These are phyloP conservation scores for Saguinus imperator DNA, from an alignment of 2,113 vertebrate species.

Conservation along the genomic window DNA sequence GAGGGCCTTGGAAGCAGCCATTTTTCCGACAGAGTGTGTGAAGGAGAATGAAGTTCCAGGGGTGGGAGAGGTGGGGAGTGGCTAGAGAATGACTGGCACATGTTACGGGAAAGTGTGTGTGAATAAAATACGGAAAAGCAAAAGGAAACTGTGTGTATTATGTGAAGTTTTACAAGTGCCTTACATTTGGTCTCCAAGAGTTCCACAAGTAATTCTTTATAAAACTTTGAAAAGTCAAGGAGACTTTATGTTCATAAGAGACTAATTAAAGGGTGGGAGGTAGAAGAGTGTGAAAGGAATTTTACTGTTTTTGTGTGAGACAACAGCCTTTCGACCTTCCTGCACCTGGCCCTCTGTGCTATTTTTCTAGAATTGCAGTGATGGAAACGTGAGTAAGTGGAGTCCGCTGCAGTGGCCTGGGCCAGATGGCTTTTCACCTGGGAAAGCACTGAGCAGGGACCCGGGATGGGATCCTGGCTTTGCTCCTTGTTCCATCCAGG, in stretches of 20 bases:
- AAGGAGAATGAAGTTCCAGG: background rate
- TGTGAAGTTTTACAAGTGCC: constrained; percentile 65
- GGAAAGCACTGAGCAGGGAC: background rate
- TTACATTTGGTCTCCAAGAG: constrained; percentile 58
- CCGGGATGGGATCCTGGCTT: background rate
- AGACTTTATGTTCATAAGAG: constrained; percentile 63
- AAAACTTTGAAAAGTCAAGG: constrained; percentile 75
- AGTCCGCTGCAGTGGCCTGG: background rate
- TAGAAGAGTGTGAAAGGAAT: constrained; percentile 60
- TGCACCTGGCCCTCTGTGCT: constrained; percentile 1
- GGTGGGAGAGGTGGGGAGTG: accelerated
- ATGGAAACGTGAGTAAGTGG: background rate
- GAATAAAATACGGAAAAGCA: constrained; percentile 57
- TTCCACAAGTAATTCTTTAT: constrained; percentile 65
- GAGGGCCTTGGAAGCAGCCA: background rate
- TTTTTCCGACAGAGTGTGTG: background rate
- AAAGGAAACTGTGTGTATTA: constrained; percentile 73
- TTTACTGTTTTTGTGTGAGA: constrained; percentile 64
- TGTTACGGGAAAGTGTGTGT: background rate
- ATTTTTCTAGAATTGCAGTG: constrained; percentile 11
- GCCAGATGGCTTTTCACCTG: background rate
- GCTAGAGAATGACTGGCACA: background rate
- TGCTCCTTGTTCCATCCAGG: background rate
- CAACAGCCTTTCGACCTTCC: constrained; percentile 63
- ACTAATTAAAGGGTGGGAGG: constrained; percentile 42